phyloP scores from a whole-genome alignment of 1,140 invertebrate species.

The Tetranychus cinnabarinus region DNA sequence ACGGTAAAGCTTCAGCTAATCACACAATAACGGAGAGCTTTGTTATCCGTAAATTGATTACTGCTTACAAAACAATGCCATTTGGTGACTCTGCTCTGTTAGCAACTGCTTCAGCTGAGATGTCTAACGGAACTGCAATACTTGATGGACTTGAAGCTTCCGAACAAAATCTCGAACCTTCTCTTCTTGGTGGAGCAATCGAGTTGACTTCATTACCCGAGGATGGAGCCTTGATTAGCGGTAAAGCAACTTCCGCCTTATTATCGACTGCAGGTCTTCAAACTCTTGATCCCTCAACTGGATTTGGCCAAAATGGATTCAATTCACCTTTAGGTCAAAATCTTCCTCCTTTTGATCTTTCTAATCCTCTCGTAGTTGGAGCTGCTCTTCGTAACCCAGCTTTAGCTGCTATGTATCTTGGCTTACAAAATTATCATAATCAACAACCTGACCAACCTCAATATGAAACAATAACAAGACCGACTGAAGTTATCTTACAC shows the following conservation, averaged over 20 bases:
- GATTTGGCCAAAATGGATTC: background rate
- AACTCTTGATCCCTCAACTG: constrained; percentile 22
- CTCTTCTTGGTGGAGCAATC: background rate
- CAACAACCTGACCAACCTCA: constrained; percentile 7
- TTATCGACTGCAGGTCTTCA: constrained; percentile 21
- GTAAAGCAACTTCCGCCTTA: background rate
- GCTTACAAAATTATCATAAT: constrained; percentile 13
- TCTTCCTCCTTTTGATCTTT: constrained; percentile 10
- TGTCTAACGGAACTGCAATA: background rate
- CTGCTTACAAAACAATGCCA: constrained; percentile 15
- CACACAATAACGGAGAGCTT: constrained; percentile 17
- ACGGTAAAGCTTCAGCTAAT: constrained; percentile 12
- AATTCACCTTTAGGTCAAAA: background rate
- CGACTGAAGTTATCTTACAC: constrained; percentile 14
- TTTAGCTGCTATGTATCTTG: constrained; percentile 15
- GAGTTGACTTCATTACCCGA: background rate
- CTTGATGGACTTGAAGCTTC: constrained; percentile 7
- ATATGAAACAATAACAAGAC: constrained; percentile 14
- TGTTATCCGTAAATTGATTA: constrained; percentile 16
- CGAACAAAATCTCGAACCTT: background rate
- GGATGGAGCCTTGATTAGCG: background rate
- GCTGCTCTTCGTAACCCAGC: constrained; percentile 16
- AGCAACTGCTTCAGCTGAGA: constrained; percentile 18
- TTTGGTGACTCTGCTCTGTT: constrained; percentile 9
- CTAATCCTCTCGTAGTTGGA: constrained; percentile 13